Percentiles rank a stretch among this genome's conserved stretches.
Conservation (phyloP, 1,140 invertebrate genomes). For the Drosophila lacteicornis region DNA sequence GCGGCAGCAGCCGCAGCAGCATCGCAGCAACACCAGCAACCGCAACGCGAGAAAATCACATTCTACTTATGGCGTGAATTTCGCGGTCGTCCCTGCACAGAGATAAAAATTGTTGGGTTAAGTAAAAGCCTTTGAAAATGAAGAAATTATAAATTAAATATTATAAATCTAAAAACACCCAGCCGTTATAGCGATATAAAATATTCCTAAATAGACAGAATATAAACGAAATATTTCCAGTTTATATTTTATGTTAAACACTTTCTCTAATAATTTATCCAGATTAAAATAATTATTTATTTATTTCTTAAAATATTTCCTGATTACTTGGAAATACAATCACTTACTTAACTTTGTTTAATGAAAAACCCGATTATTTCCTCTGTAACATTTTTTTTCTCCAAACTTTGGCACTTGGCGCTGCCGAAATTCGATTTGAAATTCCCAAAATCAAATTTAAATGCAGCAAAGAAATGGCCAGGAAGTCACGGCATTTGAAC, state of each 20-base stretch:
- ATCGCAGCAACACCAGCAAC: slow-evolving; percentile 40
- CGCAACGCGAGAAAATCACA: slow-evolving; percentile 76
- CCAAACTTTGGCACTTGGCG: slow-evolving; percentile 66
- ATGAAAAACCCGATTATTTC: background rate
- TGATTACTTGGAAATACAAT: background rate
- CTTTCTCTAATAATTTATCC: too few species aligned
- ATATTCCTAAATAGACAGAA: too few species aligned
- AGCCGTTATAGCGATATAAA: too few species aligned
- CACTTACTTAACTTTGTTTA: background rate
- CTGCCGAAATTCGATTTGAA: slow-evolving; percentile 74
- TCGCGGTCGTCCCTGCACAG: slow-evolving; percentile 54
- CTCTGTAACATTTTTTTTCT: slow-evolving; percentile 6
- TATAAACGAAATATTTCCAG: too few species aligned
- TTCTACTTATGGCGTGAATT: slow-evolving; percentile 83
- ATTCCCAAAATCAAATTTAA: slow-evolving; percentile 84
- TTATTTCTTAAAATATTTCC: too few species aligned
- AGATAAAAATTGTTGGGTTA: background rate
- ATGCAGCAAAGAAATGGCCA: slow-evolving; percentile 71
- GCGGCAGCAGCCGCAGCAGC: slow-evolving; percentile 39
- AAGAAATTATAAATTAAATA: too few species aligned
- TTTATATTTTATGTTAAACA: too few species aligned
- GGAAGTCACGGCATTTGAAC: slow-evolving; percentile 80
- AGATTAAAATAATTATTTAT: too few species aligned
- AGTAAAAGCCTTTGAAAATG: accelerated
- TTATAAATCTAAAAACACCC: too few species aligned